Conservation (phyloP, 2,888 invertebrate genomes). For the Xylophagus ater region DNA sequence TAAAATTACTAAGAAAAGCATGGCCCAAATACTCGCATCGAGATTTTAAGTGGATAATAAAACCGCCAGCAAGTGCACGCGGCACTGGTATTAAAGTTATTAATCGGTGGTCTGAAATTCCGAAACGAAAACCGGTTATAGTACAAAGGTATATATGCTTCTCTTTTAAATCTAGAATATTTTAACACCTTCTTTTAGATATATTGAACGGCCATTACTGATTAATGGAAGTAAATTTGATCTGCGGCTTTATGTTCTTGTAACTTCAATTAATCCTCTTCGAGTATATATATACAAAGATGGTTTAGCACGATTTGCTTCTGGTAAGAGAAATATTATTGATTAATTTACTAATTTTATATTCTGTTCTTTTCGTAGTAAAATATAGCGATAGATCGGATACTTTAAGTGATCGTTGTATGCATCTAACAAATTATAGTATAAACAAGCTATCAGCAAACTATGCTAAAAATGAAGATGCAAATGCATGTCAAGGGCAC, state of each 20-base stretch:
- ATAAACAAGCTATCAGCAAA: constrained; percentile 78
- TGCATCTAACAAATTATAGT: constrained; percentile 88
- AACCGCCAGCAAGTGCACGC: constrained; percentile 94
- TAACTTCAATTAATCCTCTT: constrained; percentile 90
- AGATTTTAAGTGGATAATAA: constrained; percentile 88
- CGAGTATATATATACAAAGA: constrained; percentile 89
- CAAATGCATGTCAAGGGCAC: constrained; percentile 82
- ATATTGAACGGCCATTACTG: constrained; percentile 69
- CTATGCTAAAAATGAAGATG: constrained; percentile 83
- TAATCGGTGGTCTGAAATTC: constrained; percentile 86
- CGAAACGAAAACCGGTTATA: constrained; percentile 77
- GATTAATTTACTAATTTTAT: neutral
- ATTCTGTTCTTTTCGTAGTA: constrained; percentile 43
- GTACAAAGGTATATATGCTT: constrained; percentile 56
- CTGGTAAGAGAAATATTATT: constrained; percentile 46
- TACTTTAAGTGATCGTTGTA: constrained; percentile 71
- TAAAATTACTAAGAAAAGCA: constrained; percentile 66
- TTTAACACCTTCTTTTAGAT: constrained; percentile 35
- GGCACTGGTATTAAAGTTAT: constrained; percentile 94
- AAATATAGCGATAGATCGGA: constrained; percentile 72
- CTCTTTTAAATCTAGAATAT: constrained; percentile 1
- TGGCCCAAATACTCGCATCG: constrained; percentile 73
- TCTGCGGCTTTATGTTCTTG: constrained; percentile 85
- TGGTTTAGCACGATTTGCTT: constrained; percentile 92
- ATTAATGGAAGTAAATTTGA: constrained; percentile 97